Evolutionary conservation across 2,113 vertebrate species (phyloP).

Genomic region (Halichoerus grypus): DNA sequence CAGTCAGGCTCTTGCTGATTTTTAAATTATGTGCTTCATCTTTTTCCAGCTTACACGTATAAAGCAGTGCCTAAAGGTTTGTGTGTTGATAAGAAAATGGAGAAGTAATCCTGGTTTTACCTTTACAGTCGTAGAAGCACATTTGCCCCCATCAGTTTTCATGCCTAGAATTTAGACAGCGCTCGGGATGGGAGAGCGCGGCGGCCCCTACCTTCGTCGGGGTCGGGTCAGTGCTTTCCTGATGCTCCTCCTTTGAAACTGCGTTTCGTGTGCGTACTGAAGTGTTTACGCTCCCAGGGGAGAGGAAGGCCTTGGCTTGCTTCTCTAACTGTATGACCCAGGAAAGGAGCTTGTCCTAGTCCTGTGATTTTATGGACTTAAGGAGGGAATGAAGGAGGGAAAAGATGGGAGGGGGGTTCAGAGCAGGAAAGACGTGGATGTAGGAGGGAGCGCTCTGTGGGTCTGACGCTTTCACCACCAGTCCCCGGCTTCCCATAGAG

Average conservation of each 20-base stretch:
- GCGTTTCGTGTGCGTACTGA: fast-evolving
- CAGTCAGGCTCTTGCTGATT: not conserved
- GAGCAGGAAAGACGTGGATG: fast-evolving
- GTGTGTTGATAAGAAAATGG: not conserved
- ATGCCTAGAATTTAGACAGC: too few relatives aligned
- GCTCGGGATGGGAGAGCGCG: fast-evolving
- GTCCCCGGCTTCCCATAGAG: fast-evolving
- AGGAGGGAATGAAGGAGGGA: fast-evolving
- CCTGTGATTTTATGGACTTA: not conserved
- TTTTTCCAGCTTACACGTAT: not conserved
- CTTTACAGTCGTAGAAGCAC: fast-evolving
- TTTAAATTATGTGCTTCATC: not conserved
- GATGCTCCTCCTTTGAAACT: too few relatives aligned
- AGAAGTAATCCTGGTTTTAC: not conserved
- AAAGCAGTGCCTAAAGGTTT: fast-evolving
- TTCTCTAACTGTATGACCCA: too few relatives aligned
- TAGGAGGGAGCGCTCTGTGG: fast-evolving
- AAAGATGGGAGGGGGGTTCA: fast-evolving
- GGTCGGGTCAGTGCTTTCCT: fast-evolving
- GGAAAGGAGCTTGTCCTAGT: too few relatives aligned
- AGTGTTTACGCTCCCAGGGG: fast-evolving
- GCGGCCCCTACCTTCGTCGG: fast-evolving
- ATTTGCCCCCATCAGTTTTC: fast-evolving
- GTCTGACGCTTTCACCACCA: fast-evolving
- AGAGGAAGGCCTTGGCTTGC: not conserved